Evolutionary conservation across 2,888 invertebrate genomes (phyloP), one percentile per base, ranked within the genome.

Genomic region (Choristoneura rosaceana): DNA sequence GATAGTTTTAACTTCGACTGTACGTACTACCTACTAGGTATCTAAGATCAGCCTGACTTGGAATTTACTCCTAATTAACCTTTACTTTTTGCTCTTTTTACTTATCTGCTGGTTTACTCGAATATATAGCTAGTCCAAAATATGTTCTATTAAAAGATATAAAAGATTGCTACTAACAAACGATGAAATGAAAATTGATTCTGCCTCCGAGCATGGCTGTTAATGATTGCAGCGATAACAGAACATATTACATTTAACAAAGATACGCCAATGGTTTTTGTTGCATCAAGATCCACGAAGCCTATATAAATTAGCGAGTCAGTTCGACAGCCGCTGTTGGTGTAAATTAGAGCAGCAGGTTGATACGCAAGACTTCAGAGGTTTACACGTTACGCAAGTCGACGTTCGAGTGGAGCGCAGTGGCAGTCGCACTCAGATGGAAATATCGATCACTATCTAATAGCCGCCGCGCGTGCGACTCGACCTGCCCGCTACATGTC

Each of bases 361-460:
- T 70, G 70, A 71, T 71, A 69, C 63, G 70, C 74, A 74, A 71
- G 59, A 43, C 67, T 69, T 45, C 61, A 55, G 25, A 55, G 47
- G 65, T 67, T 52, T 59, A 38, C 70, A 63, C 15, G 67, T 87
- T 82, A 82, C 81, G 81, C 76, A 87, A 87, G 43, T 45, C 47
- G 33, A 12, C 15, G 15, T 62, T 25, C 45, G 47, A 50, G 68
- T 50, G 34, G 52, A 38, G 41, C 73, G 45, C 66, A 62, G 61
- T 66, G 34, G 73, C 77, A 74, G 75, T 74, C 75, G 76, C 75
- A 76, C 78, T 78, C 78, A 76, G 77, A 78, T 78, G 80, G 77
- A 82, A 81, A 84, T 84, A 80, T 84, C 82, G 85, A 86, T 88
- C 84, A 81, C 79, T 81, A 85, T 85, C 82, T 80, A 77, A 74